These are phyloP conservation scores for Musca vetustissima DNA, from an alignment of 1,140 invertebrate species.

Conservation along the genomic window DNA sequence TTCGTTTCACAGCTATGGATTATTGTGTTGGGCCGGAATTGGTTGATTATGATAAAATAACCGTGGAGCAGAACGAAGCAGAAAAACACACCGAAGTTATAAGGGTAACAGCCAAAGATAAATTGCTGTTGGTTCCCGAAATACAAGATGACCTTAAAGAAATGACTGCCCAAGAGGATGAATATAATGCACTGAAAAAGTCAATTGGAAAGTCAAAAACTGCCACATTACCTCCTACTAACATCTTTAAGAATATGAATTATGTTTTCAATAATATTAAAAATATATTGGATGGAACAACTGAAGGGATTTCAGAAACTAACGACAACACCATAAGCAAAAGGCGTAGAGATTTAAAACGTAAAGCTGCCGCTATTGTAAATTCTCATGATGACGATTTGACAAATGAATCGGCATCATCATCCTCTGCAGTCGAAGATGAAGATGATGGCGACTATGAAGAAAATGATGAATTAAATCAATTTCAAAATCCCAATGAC, in stretches of 20 bases:
- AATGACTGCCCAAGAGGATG: conserved; percentile 36
- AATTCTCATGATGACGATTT: too few relatives aligned
- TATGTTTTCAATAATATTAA: conserved; percentile 35
- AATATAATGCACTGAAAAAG: conserved; percentile 44
- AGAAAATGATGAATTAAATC: neutral
- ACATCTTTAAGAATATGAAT: conserved; percentile 37
- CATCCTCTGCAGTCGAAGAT: too few relatives aligned
- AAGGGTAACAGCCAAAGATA: neutral
- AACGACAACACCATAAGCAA: neutral
- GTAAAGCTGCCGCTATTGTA: neutral
- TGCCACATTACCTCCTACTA: conserved; percentile 30
- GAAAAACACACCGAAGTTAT: conserved; percentile 31
- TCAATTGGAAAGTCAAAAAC: conserved; percentile 17
- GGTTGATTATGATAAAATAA: conserved; percentile 40
- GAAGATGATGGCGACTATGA: too few relatives aligned
- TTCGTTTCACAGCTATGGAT: conserved; percentile 42
- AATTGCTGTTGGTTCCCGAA: conserved; percentile 24
- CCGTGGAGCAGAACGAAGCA: conserved; percentile 8
- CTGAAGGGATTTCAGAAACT: neutral
- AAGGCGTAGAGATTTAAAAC: neutral
- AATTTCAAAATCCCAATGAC: too few relatives aligned
- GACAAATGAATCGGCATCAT: neutral
- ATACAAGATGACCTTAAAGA: conserved; percentile 17
- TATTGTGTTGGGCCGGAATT: conserved; percentile 42
- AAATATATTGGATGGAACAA: conserved; percentile 28